Conservation (phyloP, 2,888 invertebrate species). For the Steinernema scapterisci region DNA sequence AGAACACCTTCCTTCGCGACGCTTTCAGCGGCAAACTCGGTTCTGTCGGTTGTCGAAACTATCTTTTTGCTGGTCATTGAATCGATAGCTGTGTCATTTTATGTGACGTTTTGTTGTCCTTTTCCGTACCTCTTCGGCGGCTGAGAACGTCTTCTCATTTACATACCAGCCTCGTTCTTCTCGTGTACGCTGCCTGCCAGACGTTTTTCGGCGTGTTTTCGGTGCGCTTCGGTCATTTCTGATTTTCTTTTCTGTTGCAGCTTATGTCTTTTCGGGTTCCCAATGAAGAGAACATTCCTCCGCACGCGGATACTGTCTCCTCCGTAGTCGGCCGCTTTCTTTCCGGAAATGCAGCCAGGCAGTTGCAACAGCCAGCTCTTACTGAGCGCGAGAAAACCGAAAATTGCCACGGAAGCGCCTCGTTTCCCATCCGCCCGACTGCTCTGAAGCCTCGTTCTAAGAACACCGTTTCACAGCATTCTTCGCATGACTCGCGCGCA, state of each 20-base stretch:
- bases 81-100: conserved; percentile 25
- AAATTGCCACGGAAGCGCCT: no score
- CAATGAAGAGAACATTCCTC: conserved; percentile 1
- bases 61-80: not conserved
- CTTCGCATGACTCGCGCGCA: not conserved
- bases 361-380: not conserved
- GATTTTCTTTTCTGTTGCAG: not conserved
- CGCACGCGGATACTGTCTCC: not conserved
- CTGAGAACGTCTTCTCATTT: not conserved
- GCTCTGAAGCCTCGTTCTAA: not conserved
- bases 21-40: not conserved
- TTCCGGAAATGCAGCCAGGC: not conserved
- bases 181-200: not conserved
- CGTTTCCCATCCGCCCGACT: not conserved
- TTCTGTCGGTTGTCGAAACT: not conserved
- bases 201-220: not conserved
- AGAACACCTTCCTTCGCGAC: conserved; percentile 6
- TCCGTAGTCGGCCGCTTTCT: conserved; percentile 13
- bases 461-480: not conserved
- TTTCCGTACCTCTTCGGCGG: not conserved
- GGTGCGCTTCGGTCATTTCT: not conserved
- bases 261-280: not conserved
- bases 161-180: not conserved
- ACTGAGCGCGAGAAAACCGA: not conserved
- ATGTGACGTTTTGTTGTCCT: not conserved